A percentile compares a stretch with the other conserved stretches of the same genome.
Conservation (phyloP, 2,797 vertebrate genomes). For the Ambastaia sidthimunki region DNA sequence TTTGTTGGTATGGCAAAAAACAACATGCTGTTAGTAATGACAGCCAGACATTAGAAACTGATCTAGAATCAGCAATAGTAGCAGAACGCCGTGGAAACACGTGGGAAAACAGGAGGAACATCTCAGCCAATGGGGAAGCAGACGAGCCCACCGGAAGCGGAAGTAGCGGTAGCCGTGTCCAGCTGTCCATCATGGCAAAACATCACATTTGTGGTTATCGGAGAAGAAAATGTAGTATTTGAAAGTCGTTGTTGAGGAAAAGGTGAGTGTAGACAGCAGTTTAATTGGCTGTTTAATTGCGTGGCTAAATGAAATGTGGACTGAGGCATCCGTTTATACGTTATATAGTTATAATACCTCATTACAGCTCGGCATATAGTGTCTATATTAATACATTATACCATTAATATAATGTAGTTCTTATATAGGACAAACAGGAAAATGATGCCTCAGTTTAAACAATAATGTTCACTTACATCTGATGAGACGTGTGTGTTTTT, state of each 20-base stretch:
- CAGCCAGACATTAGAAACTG: not conserved
- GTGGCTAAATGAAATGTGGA: not conserved
- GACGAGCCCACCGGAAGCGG: not conserved
- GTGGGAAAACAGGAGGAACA: not conserved
- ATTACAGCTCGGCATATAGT: not conserved
- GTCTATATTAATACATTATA: no score
- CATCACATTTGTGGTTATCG: not conserved
- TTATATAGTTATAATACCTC: no score
- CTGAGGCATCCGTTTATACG: no score
- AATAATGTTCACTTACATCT: not conserved
- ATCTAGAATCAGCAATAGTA: not conserved
- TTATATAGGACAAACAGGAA: no score
- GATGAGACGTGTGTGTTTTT: not conserved
- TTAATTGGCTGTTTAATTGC: not conserved
- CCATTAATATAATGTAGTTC: no score
- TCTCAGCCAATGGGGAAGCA: not conserved
- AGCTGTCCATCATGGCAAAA: not conserved
- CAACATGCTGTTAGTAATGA: not conserved
- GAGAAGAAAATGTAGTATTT: not conserved
- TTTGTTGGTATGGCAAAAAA: not conserved
- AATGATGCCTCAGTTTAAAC: not conserved
- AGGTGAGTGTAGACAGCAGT: not conserved
- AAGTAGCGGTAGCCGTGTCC: no score
- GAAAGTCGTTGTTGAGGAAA: not conserved
- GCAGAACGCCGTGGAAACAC: not conserved